Base-by-base conservation (phyloP, 2,888 invertebrate species). In the Aporophyla nigra region DNA sequence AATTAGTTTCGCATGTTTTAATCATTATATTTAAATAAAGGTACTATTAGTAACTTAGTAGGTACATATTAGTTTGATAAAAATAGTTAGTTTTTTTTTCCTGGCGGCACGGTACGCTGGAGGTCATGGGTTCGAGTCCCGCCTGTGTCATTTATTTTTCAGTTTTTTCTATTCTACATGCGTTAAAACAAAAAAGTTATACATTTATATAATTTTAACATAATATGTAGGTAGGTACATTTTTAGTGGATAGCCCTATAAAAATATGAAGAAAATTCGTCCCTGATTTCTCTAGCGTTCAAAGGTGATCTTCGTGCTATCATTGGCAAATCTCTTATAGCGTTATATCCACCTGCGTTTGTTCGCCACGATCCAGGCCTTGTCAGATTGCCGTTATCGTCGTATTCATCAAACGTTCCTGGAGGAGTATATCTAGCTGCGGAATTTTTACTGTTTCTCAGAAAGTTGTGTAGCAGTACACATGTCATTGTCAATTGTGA, bases 401-500 rank as follows among this genome's bases (percentile, higher is more conserved):
- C 69, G 74, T 83, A 83, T 75, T 66, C 77, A 67, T 90, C 89
- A 71, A 88, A 84, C 71, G 86, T 74, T 65, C 89, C 81, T 43
- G 74, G 86, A 81, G 86, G 86, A 68, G 79, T 85, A 81, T 81
- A 81, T 76, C 78, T 33, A 40, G 51, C 43, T 66, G 82, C 33
- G 21, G 83, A 83, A 63, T 33, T 83, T 81, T 82, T 76, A 65
- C 71, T 72, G 54, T 54, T 72, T 67, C 74, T 82, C 51, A 85
- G 54, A 78, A 78, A 87, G 80, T 88, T 88, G 75, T 92, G 91
- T 77, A 91, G 78, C 74, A 88, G 71, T 74, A 90, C 78, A 86
- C 91, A 90, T 53, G 90, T 90, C 88, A 90, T 89, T 54, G 87
- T 88, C 58, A 91, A 46, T 77, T 84, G 10, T 59, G 88, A 21